Evolutionary conservation across 1,140 invertebrate genomes (phyloP).

Genomic region (Leptestheria dahalacensis): DNA sequence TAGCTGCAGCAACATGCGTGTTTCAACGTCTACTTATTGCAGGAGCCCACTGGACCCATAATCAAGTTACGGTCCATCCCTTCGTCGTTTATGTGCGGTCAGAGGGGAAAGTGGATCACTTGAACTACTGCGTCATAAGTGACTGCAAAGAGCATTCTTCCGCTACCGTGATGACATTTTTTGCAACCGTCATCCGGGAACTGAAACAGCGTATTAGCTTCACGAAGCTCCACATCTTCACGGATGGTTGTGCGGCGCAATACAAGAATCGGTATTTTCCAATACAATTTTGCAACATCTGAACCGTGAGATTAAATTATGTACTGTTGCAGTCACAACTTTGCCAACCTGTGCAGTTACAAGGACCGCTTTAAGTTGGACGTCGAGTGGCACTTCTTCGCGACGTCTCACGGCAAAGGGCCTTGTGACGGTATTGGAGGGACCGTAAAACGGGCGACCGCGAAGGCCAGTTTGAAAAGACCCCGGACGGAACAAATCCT

Average conservation of each 20-base stretch:
- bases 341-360: slow-evolving; percentile 23
- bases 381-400: slow-evolving; percentile 18
- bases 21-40: background rate
- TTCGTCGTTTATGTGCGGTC: background rate
- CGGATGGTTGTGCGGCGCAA: background rate
- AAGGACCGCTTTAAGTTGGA: slow-evolving; percentile 22
- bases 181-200: background rate
- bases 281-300: background rate
- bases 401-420: background rate
- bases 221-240: background rate
- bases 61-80: background rate
- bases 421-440: background rate
- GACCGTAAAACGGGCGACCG: background rate
- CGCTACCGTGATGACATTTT: background rate
- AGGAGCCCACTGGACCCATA: background rate
- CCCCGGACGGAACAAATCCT: background rate
- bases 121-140: background rate
- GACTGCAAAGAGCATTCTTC: background rate
- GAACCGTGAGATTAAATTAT: background rate
- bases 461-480: background rate
- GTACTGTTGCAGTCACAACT: background rate
- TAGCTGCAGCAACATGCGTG: background rate
- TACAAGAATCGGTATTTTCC: background rate
- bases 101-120: background rate
- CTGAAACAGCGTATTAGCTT: background rate